These are phyloP conservation scores for Halcyon malimbica DNA, from an alignment of 2,113 vertebrate genomes.

Conservation along the genomic window DNA sequence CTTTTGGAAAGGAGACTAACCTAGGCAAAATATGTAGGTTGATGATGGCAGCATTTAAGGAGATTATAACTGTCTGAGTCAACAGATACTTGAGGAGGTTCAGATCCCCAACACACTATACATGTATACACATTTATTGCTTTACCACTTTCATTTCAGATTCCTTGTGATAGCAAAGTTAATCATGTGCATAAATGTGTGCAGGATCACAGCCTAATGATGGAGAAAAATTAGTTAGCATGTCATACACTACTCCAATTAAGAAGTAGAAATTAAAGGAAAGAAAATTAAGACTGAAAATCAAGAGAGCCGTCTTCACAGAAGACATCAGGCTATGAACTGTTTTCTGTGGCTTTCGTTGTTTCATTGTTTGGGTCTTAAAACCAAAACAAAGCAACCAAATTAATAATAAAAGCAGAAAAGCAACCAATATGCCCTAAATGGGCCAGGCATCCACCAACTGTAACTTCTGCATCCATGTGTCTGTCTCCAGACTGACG, in stretches of 20 bases:
- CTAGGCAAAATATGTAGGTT: neutral
- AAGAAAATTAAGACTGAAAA: constrained; percentile 13
- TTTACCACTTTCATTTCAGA: neutral
- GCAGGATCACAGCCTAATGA: neutral
- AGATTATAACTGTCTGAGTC: neutral
- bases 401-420: neutral
- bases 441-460: rapidly evolving
- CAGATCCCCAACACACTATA: neutral
- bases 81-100: neutral
- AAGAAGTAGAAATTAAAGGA: neutral
- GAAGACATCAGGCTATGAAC: neutral
- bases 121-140: neutral
- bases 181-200: neutral
- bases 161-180: neutral
- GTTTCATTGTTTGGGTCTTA: neutral
- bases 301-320: neutral
- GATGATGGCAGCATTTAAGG: neutral
- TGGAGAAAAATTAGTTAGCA: neutral
- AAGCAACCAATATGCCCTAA: neutral
- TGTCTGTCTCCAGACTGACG: neutral
- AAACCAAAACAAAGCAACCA: neutral
- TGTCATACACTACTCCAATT: neutral
- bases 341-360: neutral
- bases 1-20: neutral
- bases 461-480: rapidly evolving